Conservation (phyloP, 1,140 invertebrate species). For the Eupristina koningsbergeri region DNA sequence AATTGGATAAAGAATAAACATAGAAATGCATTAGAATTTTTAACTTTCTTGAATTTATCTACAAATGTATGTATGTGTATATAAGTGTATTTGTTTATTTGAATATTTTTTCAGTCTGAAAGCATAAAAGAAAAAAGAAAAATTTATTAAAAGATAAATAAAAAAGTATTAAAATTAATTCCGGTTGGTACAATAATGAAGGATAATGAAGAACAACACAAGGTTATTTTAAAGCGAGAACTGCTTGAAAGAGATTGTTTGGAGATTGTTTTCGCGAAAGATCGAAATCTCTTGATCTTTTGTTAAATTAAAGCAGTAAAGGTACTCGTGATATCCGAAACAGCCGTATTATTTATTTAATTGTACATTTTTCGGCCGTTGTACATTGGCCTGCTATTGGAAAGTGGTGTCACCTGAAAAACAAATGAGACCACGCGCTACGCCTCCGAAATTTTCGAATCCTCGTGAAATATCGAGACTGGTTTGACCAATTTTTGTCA, state of each 20-base stretch:
- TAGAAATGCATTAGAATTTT: no score
- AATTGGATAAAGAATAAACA: no score
- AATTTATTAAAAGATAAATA: background rate
- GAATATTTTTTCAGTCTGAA: background rate
- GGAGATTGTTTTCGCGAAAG: background rate
- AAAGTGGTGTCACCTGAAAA: constrained; percentile 31
- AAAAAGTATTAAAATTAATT: background rate
- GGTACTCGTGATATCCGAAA: background rate
- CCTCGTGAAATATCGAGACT: constrained; percentile 24
- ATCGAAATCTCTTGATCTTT: constrained; percentile 22
- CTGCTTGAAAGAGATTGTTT: background rate
- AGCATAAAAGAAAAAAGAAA: background rate
- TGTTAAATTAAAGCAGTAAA: constrained; percentile 22
- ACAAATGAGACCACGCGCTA: background rate
- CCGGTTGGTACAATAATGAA: constrained; percentile 1
- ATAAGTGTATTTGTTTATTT: background rate
- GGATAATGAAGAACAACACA: constrained; percentile 17
- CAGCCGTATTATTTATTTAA: constrained; percentile 55
- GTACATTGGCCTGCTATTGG: constrained; percentile 48
- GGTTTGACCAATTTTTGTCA: background rate
- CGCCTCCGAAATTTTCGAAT: background rate
- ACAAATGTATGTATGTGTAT: no score
- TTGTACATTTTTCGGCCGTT: constrained; percentile 42
- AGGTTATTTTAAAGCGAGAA: constrained; percentile 24
- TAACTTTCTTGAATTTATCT: no score